Conservation (phyloP, 1,140 invertebrate genomes). For the Brachionus manjavacas region DNA sequence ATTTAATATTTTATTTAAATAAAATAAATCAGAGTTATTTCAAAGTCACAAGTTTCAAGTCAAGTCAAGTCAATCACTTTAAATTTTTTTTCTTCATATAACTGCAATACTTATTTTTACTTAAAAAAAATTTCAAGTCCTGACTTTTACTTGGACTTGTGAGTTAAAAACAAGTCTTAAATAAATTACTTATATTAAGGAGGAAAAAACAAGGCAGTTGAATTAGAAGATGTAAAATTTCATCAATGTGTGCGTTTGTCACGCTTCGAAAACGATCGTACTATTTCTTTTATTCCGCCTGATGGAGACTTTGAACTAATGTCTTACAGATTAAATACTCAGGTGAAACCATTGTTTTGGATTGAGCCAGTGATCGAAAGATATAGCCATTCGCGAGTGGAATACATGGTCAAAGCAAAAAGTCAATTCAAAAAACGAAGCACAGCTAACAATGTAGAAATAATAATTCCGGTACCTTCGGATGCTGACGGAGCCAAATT, state of each 20-base stretch:
- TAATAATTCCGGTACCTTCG: conserved; percentile 93
- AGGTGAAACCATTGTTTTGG: conserved; percentile 98
- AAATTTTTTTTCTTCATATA: too few species aligned
- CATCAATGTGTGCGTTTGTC: conserved; percentile 97
- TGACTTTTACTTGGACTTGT: too few species aligned
- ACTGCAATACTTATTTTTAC: too few species aligned
- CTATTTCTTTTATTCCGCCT: conserved; percentile 96
- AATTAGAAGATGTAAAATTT: conserved; percentile 98
- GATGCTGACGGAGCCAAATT: conserved; percentile 99
- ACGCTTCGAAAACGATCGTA: conserved; percentile 94
- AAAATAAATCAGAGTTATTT: too few species aligned
- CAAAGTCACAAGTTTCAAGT: too few species aligned
- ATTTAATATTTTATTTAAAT: conserved; percentile 19
- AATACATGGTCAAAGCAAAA: conserved; percentile 99
- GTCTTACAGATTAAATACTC: conserved; percentile 94
- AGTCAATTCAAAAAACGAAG: conserved; percentile 96
- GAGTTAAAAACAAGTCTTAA: too few species aligned
- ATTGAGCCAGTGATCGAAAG: conserved; percentile 98
- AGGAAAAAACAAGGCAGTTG: conserved; percentile 96
- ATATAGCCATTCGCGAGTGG: conserved; percentile 93
- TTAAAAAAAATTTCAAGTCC: too few species aligned
- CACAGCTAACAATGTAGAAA: conserved; percentile 98
- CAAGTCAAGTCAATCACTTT: too few species aligned
- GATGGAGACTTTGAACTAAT: conserved; percentile 99
- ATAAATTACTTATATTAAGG: too few species aligned